Conservation (phyloP, 2,113 vertebrate species). For the Osmerus mordax region DNA sequence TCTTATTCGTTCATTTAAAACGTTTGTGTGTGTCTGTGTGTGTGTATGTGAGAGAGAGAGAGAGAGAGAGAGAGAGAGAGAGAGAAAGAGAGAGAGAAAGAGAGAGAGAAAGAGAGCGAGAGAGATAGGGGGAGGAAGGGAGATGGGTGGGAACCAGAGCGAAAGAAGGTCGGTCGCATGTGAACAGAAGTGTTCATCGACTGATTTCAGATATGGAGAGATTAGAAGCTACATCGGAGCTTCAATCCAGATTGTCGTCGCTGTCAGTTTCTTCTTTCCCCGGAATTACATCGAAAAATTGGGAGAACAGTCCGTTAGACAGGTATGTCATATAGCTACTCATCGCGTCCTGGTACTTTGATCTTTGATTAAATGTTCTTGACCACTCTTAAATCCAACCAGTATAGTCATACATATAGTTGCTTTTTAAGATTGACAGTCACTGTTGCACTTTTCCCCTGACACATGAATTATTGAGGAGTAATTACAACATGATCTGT, state of each 20-base stretch:
- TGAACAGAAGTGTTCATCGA: conserved; percentile 44
- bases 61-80: background rate
- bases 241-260: conserved; percentile 73
- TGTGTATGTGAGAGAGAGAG: background rate
- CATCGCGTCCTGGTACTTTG: background rate
- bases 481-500: background rate
- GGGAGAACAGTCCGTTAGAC: conserved; percentile 56
- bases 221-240: conserved; percentile 65
- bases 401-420: background rate
- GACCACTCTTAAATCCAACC: background rate
- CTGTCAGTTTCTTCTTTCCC: conserved; percentile 74
- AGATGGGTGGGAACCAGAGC: conserved; percentile 43
- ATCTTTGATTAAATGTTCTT: background rate
- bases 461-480: background rate
- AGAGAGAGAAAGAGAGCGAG: background rate
- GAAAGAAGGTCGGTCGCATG: background rate
- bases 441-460: too few relatives aligned
- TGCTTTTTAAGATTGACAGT: background rate
- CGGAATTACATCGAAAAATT: conserved; percentile 67
- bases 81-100: background rate
- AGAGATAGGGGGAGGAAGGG: background rate
- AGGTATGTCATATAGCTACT: conserved; percentile 50
- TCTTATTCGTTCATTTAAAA: too few relatives aligned
- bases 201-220: conserved; percentile 66
- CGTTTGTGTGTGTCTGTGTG: background rate